Conservation (phyloP, 1,140 invertebrate species). For the Manduca sexta region DNA sequence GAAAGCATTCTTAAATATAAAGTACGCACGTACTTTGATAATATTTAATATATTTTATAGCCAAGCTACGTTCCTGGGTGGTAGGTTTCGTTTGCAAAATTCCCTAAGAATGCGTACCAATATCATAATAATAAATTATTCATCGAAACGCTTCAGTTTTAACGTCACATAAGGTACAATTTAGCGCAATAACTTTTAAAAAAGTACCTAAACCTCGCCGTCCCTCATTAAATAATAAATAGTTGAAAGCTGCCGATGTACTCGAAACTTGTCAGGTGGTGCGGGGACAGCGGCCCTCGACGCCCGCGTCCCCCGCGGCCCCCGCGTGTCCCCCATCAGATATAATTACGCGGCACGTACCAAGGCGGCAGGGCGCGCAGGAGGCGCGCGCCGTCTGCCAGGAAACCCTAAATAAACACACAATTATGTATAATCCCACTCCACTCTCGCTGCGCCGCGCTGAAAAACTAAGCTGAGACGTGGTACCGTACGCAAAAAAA, state of each 20-base stretch:
- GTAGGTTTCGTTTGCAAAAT: too few relatives aligned
- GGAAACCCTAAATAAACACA: slow-evolving; percentile 41
- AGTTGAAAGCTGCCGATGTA: too few relatives aligned
- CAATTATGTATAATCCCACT: slow-evolving; percentile 25
- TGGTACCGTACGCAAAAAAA: slow-evolving; percentile 9
- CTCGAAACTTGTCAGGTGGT: not conserved
- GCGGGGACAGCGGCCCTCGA: not conserved
- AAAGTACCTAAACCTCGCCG: slow-evolving; percentile 12
- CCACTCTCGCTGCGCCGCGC: slow-evolving; percentile 16
- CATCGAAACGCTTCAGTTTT: too few relatives aligned
- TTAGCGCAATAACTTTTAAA: not conserved
- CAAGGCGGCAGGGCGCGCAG: slow-evolving; percentile 23
- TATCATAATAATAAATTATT: too few relatives aligned
- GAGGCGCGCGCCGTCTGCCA: slow-evolving; percentile 20
- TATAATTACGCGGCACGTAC: slow-evolving; percentile 42
- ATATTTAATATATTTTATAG: too few relatives aligned
- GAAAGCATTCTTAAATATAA: too few relatives aligned
- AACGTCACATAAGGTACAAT: too few relatives aligned
- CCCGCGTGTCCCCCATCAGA: slow-evolving; percentile 14
- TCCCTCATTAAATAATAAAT: not conserved
- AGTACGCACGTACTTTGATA: too few relatives aligned
- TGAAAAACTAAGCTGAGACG: slow-evolving; percentile 16
- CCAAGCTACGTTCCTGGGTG: too few relatives aligned
- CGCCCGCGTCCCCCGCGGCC: not conserved
- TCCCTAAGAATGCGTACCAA: too few relatives aligned